Evolutionary conservation across 2,113 vertebrate genomes (phyloP).

Genomic region (Nibea albiflora): DNA sequence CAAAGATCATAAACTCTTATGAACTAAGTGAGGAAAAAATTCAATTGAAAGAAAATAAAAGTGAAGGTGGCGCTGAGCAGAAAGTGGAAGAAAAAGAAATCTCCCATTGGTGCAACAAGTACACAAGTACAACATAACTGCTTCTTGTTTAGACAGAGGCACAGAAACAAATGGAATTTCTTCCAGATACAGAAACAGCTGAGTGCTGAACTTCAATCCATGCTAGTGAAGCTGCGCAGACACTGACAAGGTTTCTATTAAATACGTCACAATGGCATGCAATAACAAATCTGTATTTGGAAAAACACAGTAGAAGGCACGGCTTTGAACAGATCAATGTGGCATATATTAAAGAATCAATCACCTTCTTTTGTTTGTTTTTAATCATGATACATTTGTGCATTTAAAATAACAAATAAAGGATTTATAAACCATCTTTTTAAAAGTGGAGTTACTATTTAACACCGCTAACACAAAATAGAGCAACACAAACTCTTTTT

Average conservation of each 20-base stretch:
- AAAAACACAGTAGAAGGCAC: not conserved
- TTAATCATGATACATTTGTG: not conserved
- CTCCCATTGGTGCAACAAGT: constrained; percentile 16
- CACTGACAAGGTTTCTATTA: not conserved
- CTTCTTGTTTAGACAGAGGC: constrained; percentile 4
- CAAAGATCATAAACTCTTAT: not conserved
- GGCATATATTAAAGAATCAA: not conserved
- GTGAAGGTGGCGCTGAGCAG: not conserved
- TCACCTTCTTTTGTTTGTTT: not conserved
- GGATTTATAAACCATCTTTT: not conserved
- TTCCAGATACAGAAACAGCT: not conserved
- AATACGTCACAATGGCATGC: not conserved
- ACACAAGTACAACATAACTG: constrained; percentile 1
- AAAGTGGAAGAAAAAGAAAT: constrained; percentile 7
- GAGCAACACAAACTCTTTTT: not conserved
- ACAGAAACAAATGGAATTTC: constrained; percentile 17
- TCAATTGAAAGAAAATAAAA: not conserved
- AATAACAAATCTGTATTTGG: not conserved
- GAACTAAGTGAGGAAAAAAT: constrained; percentile 7
- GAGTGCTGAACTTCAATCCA: not conserved
- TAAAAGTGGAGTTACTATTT: not conserved
- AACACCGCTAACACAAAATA: not conserved
- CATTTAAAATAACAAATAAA: not conserved
- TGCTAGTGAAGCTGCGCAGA: not conserved
- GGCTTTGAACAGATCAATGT: no score